Conservation (phyloP, 1,140 invertebrate species). For the Bombus balteatus region DNA sequence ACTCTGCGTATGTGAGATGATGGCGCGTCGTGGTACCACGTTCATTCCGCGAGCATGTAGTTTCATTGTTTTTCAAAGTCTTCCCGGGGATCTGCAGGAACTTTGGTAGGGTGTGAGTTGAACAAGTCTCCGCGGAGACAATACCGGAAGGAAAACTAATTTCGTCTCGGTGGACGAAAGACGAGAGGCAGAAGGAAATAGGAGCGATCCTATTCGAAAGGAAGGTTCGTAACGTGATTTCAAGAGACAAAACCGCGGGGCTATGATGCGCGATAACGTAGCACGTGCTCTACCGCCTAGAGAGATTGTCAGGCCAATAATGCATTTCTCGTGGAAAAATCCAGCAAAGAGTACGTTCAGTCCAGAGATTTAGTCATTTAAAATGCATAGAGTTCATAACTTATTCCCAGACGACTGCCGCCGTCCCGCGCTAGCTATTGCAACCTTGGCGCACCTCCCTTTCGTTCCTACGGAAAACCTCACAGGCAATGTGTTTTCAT, state of each 20-base stretch:
- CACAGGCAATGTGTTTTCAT: constrained; percentile 54
- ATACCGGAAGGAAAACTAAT: constrained; percentile 36
- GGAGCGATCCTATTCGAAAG: constrained; percentile 20
- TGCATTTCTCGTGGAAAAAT: constrained; percentile 72
- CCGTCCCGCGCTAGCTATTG: constrained; percentile 32
- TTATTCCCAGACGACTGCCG: constrained; percentile 72
- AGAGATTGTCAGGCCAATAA: constrained; percentile 76
- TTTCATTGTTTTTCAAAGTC: constrained; percentile 18
- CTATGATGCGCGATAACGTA: constrained; percentile 54
- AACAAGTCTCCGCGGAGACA: neutral
- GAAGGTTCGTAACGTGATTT: constrained; percentile 29
- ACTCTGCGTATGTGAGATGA: neutral
- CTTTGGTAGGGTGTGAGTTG: neutral
- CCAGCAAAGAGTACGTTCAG: constrained; percentile 71
- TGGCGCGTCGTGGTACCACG: neutral
- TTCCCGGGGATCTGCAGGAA: neutral
- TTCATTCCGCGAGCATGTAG: neutral
- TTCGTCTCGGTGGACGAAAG: constrained; percentile 3
- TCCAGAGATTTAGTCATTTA: constrained; percentile 79
- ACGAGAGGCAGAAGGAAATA: constrained; percentile 12
- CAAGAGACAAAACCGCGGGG: constrained; percentile 28
- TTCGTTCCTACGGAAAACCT: neutral
- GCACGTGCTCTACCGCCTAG: constrained; percentile 50
- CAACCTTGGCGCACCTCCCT: constrained; percentile 16
- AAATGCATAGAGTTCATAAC: constrained; percentile 80